Evolutionary conservation across 2,888 invertebrate species (phyloP), one percentile per base, ranked within the genome.

Genomic region (Sinodicranocentrus sp.): DNA sequence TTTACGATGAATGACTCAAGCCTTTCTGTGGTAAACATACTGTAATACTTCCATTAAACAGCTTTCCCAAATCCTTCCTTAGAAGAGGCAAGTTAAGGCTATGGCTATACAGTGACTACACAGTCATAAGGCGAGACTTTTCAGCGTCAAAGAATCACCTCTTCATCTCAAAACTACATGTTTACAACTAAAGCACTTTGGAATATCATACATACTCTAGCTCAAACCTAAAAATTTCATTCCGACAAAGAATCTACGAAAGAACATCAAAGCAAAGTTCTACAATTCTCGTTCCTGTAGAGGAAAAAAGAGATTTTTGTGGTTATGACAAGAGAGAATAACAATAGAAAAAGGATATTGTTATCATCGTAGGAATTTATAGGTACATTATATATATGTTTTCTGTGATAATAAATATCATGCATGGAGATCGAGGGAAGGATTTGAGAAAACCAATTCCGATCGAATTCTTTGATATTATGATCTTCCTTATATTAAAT

Each of bases 401-500:
- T 10, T 6, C 33, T 33, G 5, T 3, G 33, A 33, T 33, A 33
- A 33, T 33, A 33, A 33, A 33, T 48, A 48, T 48, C 48, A n/a
- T n/a, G 48, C 48, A 48, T 48, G 48, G 48, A 5, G 54, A 54
- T 48, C 15, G 17, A 23, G 21, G 39, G 10, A 61, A 26, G 26
- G 48, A 65, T 65, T 52, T 54, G 54, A 54, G 76, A 68, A 68
- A 67, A 25, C 54, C 77, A 77, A 77, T 77, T 44, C 77, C 39
- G 77, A 77, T 77, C 67, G n/a, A 26, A 77, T 68, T 77, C 68
- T 67, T 59, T 68, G 77, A 77, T 77, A 67, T 57, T 39, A 67
- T n/a, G n/a, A n/a, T n/a, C n/a, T n/a, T n/a, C n/a, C n/a, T n/a
- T n/a, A n/a, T n/a, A n/a, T 33, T 3, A 33, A 33, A 33, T 33